These are phyloP conservation scores for Elaphurus davidianus DNA, from an alignment of 2,113 vertebrate genomes.

Conservation along the genomic window DNA sequence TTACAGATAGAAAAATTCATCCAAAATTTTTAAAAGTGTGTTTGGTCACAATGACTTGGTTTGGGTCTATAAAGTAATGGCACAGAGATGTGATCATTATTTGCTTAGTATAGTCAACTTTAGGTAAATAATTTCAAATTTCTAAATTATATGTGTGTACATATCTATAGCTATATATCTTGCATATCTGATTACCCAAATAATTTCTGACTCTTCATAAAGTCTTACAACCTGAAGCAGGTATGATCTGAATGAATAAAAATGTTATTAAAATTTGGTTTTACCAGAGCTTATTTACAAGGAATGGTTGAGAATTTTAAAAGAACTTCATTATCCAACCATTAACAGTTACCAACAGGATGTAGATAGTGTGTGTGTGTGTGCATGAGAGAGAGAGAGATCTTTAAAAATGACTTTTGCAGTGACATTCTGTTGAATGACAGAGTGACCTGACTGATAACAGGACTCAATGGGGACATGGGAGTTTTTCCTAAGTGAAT, in stretches of 20 bases:
- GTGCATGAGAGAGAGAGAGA: not conserved
- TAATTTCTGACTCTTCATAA: conserved; percentile 5
- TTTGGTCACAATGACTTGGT: not conserved
- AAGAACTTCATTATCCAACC: conserved; percentile 1
- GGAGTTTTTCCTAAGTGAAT: not conserved
- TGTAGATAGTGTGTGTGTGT: not conserved
- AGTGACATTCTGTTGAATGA: not conserved
- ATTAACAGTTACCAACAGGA: not conserved
- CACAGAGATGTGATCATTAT: not conserved
- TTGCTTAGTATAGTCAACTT: not conserved
- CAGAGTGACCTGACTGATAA: not conserved
- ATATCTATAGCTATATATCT: not conserved
- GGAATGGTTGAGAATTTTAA: not conserved
- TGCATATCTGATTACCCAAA: not conserved
- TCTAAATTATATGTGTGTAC: not conserved
- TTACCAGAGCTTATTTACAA: conserved; percentile 11
- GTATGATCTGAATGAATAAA: not conserved
- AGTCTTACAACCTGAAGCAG: not conserved
- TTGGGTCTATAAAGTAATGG: not conserved
- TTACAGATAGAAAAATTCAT: not conserved
- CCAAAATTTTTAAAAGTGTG: not conserved
- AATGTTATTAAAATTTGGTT: not conserved
- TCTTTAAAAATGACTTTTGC: not conserved
- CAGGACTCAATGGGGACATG: not conserved
- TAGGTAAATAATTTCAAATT: not conserved